Base-by-base conservation (phyloP, 2,797 vertebrate species). In the Delichon dasypus region DNA sequence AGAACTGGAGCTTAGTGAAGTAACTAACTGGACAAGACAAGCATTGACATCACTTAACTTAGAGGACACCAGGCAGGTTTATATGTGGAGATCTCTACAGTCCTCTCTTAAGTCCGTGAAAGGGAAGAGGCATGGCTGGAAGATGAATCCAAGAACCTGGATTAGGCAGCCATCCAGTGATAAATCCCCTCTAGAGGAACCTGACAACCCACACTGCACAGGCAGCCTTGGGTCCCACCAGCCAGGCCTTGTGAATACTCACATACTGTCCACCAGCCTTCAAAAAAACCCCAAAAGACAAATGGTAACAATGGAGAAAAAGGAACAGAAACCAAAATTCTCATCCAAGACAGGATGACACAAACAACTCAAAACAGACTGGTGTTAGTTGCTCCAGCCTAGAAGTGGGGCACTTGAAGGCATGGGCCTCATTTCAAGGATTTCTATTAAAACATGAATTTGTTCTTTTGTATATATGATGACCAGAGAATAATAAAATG, bases 171-270 rank as follows among this genome's bases (percentile, higher is more conserved):
- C 85, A 66, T 22, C 40, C 32, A 2, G 66, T 34, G 70, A 34
- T 60, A 76, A 90, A 95, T 84, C 88, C 82, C 94, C 88, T 94
- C 94, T 90, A 95, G 83, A 95, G 88, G 95, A 66, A 94, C 44
- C 66, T 58, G 77, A 40, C 17, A 66, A 54, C 36, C 62, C 51
- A 48, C 0, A 48, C 0, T 29, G 61, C 34, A 80, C 8, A 48
- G 29, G 38, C 1, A 91, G 68, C 54, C 58, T 61, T n/a, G 51
- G 47, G 9, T 88, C n/a, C 57, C 61, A 88, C 40, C 5, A 65
- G 47, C 30, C 40, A 81, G 38, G 51, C 48, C 34, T 53, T 11
- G 1, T 4, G 67, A 86, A 72, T 27, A 15, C 17, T 54, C 64
- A 70, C 11, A 29, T 25, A 60, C 0, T 36, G 25, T 20, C 38